Evolutionary conservation across 2,797 vertebrate species (phyloP).

Genomic region (Sebastes aleutianus): DNA sequence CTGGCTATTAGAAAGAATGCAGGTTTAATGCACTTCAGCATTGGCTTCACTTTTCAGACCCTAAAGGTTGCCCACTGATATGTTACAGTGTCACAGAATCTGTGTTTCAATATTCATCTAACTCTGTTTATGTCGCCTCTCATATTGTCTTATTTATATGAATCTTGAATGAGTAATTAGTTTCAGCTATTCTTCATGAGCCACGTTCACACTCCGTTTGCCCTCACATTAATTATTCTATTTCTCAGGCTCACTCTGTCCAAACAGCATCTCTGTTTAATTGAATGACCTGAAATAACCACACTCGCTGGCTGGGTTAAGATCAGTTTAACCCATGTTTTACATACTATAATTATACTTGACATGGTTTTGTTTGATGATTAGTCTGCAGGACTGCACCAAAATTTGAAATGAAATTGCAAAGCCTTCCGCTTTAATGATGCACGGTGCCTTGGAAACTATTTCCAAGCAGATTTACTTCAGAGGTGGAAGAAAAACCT

Average conservation of each 20-base stretch:
- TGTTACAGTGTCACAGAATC: slow-evolving; percentile 1
- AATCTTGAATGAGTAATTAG: slow-evolving; percentile 32
- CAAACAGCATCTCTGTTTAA: slow-evolving; percentile 57
- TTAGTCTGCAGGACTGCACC: slow-evolving; percentile 49
- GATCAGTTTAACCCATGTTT: slow-evolving; percentile 68
- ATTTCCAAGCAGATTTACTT: slow-evolving; percentile 64
- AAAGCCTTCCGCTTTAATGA: slow-evolving; percentile 60
- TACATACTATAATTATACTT: slow-evolving; percentile 64
- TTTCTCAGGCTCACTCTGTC: slow-evolving; percentile 42
- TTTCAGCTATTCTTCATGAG: slow-evolving; percentile 27
- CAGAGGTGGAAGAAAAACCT: slow-evolving; percentile 48
- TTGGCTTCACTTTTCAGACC: too few relatives aligned
- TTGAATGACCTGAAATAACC: slow-evolving; percentile 63
- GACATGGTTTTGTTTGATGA: slow-evolving; percentile 73
- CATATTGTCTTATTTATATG: slow-evolving; percentile 30
- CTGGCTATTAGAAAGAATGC: too few relatives aligned
- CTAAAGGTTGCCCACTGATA: too few relatives aligned
- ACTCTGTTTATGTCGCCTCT: neutral
- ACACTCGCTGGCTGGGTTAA: slow-evolving; percentile 52
- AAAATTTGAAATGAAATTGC: slow-evolving; percentile 61
- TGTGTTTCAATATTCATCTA: slow-evolving; percentile 3
- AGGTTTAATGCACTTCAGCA: too few relatives aligned
- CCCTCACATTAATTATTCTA: slow-evolving; percentile 52
- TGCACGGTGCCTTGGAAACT: slow-evolving; percentile 59
- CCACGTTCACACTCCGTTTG: slow-evolving; percentile 47